phyloP scores from a whole-genome alignment of 2,113 vertebrate species.

The Cephalopterus ornatus region DNA sequence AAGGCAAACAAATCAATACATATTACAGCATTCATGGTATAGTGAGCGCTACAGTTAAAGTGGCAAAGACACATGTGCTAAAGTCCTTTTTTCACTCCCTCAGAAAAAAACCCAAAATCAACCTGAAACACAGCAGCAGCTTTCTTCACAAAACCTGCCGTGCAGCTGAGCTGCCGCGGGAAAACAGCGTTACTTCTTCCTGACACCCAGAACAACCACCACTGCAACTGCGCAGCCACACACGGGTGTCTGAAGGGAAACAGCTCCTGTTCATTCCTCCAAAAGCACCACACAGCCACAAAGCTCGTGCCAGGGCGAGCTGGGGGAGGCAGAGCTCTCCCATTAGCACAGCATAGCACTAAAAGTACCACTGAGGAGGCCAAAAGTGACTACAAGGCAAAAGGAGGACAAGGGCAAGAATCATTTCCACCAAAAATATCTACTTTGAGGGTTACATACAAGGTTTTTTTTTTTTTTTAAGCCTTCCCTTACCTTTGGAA shows the following conservation, averaged over 20 bases:
- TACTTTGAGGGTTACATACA: fast-evolving
- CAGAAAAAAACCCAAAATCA: neutral
- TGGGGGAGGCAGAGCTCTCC: fast-evolving
- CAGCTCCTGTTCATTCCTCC: fast-evolving
- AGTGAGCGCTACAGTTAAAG: fast-evolving
- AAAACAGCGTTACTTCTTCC: neutral
- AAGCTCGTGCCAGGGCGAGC: fast-evolving
- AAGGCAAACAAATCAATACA: slow-evolving; percentile 52
- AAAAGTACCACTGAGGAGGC: fast-evolving
- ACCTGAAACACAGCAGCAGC: neutral
- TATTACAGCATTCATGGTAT: neutral
- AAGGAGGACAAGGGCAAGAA: neutral
- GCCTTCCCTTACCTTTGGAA: neutral
- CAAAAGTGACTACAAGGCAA: fast-evolving
- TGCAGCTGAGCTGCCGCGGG: neutral
- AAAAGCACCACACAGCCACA: fast-evolving
- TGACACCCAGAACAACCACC: neutral
- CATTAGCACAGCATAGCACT: fast-evolving
- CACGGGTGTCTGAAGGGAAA: fast-evolving
- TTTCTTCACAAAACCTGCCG: neutral
- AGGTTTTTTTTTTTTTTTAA: neutral
- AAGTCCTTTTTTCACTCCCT: neutral
- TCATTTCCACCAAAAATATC: fast-evolving
- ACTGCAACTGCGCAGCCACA: fast-evolving
- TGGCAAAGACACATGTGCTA: neutral